Evolutionary conservation across 2,797 vertebrate genomes (phyloP), one percentile per base, ranked within the genome.

Genomic region (Neopelma chrysocephalum): DNA sequence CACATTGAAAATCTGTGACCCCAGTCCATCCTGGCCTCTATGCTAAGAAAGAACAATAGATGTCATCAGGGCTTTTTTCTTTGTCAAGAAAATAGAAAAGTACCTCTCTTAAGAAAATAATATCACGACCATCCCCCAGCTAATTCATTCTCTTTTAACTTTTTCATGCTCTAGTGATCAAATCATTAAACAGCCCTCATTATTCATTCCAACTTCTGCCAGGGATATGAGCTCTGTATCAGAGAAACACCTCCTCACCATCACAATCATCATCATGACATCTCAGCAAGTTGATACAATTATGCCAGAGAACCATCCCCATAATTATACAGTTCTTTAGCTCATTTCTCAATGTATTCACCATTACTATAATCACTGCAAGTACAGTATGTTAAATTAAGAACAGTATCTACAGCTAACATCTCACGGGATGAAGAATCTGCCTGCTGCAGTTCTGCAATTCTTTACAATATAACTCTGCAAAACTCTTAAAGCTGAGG

Each of bases 341-440:
- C 93, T 96, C 84, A 93, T 96, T 96, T 94, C 88, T 93, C 85
- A 82, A 84, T 94, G 94, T 96, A 97, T 97, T 94, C 95, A 96
- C 96, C 96, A 86, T 96, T 96, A 91, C 92, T 97, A 97, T 96
- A 97, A 96, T 97, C 97, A 97, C 66, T 94, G 89, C 38, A 53
- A 96, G 94, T 87, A 94, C 94, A 96, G 83, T 72, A 93, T 94
- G 94, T 97, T 98, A 97, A 97, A 97, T 97, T 98, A 98, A 96
- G 97, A 97, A 97, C 96, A 97, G 92, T 96, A 97, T 96, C 94
- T 91, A 94, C 95, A 96, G 96, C 66, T 93, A 66, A 82, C 86
- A 88, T 47, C 95, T 94, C 90, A 69, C 75, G 92, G 89, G 62
- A 95, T 66, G 72, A 96, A 95, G 85, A 97, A 64, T 70, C 87